These are phyloP conservation scores for Sprattus sprattus DNA, from an alignment of 2,113 vertebrate species.

Conservation along the genomic window DNA sequence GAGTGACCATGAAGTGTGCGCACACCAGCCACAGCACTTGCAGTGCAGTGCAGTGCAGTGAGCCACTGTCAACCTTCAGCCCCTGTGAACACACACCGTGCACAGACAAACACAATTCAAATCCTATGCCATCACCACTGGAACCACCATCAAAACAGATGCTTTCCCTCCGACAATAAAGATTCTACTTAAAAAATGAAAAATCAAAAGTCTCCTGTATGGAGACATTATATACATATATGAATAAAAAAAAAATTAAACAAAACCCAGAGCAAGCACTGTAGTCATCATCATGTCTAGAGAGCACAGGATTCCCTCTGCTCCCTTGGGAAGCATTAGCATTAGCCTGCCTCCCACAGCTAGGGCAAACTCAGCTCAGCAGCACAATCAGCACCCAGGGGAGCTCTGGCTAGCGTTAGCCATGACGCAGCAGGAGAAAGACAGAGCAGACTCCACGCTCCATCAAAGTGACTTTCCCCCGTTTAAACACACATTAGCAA, in stretches of 20 bases:
- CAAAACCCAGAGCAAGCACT: not conserved
- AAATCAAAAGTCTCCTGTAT: too few species aligned
- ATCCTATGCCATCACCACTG: not conserved
- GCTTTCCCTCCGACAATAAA: not conserved
- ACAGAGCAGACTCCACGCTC: not conserved
- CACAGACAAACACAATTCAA: not conserved
- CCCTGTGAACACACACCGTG: not conserved
- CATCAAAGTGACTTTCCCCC: not conserved
- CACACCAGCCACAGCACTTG: not conserved
- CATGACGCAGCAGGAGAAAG: constrained; percentile 1
- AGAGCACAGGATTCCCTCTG: not conserved
- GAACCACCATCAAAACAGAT: not conserved
- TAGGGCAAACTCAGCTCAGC: not conserved
- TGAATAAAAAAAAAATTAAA: not conserved
- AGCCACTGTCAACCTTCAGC: not conserved
- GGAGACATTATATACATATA: not conserved
- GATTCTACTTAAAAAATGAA: too few species aligned
- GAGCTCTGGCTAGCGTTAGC: not conserved
- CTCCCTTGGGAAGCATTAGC: not conserved
- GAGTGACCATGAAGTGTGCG: not conserved
- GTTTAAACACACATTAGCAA: not conserved
- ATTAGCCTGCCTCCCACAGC: not conserved
- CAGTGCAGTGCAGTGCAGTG: not conserved
- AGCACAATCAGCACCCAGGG: not conserved
- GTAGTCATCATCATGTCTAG: not conserved